These are phyloP conservation scores for Spea hammondii DNA, from an alignment of 2,797 vertebrate species.

Conservation along the genomic window DNA sequence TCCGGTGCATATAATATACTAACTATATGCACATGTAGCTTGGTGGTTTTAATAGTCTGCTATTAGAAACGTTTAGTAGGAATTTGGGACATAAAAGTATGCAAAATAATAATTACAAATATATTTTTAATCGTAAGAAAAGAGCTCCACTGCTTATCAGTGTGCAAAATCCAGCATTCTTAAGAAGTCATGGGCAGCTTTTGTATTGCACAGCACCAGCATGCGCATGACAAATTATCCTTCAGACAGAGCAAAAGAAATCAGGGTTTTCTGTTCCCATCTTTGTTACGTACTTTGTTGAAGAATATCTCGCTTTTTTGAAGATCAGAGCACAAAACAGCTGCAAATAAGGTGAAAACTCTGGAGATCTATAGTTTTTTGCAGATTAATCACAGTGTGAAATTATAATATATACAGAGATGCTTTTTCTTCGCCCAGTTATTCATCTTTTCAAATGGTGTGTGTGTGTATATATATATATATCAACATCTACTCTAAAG, in stretches of 20 bases:
- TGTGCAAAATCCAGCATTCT: slow-evolving; percentile 2
- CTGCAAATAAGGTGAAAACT: slow-evolving; percentile 13
- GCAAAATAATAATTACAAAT: slow-evolving; percentile 10
- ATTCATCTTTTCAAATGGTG: no score
- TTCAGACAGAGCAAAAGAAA: not conserved
- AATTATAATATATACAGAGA: not conserved
- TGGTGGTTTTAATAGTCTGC: no score
- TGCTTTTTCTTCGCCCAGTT: not conserved
- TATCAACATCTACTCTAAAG: no score
- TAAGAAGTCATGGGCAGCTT: slow-evolving; percentile 30
- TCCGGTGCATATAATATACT: no score
- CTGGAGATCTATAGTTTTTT: slow-evolving; percentile 10
- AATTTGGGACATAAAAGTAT: not conserved
- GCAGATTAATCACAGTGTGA: not conserved
- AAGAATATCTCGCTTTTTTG: slow-evolving; percentile 22
- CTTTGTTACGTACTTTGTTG: slow-evolving; percentile 20
- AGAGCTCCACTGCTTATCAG: slow-evolving; percentile 4
- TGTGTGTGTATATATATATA: no score
- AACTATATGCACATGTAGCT: no score
- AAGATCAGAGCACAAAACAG: not conserved
- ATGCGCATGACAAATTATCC: slow-evolving; percentile 24
- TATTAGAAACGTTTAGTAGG: not conserved
- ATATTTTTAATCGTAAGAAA: slow-evolving; percentile 25
- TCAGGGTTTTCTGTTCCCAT: slow-evolving; percentile 3
- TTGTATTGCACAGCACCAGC: slow-evolving; percentile 4